Base-by-base conservation (phyloP, 2,113 vertebrate genomes). In the Helogale parvula region DNA sequence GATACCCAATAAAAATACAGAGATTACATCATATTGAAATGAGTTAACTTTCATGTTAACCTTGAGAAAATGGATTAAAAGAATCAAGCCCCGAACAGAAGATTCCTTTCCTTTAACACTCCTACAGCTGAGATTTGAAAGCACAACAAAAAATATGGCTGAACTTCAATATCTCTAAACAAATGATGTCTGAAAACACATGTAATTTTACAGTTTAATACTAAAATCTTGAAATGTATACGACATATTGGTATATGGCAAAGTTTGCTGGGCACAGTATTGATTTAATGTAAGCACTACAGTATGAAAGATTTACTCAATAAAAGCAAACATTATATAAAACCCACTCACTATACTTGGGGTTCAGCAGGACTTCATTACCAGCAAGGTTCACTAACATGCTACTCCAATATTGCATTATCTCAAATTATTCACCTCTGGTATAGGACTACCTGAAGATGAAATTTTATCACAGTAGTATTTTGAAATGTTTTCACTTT, bases 221-320 rank as follows among this genome's bases (percentile, higher is more conserved):
- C 90, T 83, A 96, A 95, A 96, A 92, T 87, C 65, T 68, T 94
- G 88, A 97, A 90, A 90, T 45, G 35, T 31, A 74, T 25, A 90
- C 38, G 93, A 50, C n/a, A 85, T 82, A 83, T 33, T 15, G 13
- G 7, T 38, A 74, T 52, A 74, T 25, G 47, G 1, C 71, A 60
- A 81, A 76, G 21, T 94, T 83, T 92, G 6, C 83, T 98, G 1
- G 33, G 76, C 5, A 76, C 63, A 54, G 27, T 72, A 21, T 69
- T 86, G 92, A 80, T 76, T 96, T 93, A 85, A 81, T n/a, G 52
- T 74, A 79, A 90, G 71, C 63, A 91, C 35, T 54, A 31, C 66
- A 57, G 76, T 85, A 57, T 82, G 71, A 88, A 90, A 90, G 31
- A 47, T 79, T 85, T 83, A 68, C 17, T 94, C 91, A 68, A 86